Evolutionary conservation across 1,140 invertebrate species (phyloP), one percentile per base, ranked within the genome.

Genomic region (Zaprionus davidi): DNA sequence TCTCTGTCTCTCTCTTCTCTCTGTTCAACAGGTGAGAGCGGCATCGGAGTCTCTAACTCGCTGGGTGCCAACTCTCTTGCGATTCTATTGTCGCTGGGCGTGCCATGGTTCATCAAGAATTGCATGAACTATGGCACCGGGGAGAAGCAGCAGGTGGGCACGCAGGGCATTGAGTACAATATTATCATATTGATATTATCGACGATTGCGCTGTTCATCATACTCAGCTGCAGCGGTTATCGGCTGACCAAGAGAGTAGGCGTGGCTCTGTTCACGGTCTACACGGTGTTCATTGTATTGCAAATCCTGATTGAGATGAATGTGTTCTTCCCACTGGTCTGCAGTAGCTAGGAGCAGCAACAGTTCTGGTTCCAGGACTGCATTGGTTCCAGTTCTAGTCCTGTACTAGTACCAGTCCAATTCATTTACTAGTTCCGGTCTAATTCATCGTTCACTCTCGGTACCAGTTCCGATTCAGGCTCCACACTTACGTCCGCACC

Each of bases 41-140:
- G 96, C 31, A 97, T 98, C 94, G 97, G 96, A 0, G 96, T 98
- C 51, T 97, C 96, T 7, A 98, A 98, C 79, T 96, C 96, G 0
- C 88, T 98, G 6, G 97, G 97, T 0, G 96, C 96, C 0, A 98
- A 98, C 79, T 97, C 97, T 0, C 93, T 98, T 81, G 97, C 97
- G 67, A 97, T 98, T 62, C 88, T 98, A 1, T 93, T 98, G n/a
- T 97, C 97, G n/a, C 93, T 98, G 12, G 96, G 97, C 2, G 81
- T 97, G 13, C 97, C 97, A 0, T 98, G 97, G 97, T 94, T 97
- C 5, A 96, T 97, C 51, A 96, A 95, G 79, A 95, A 95, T 3
- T 90, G 96, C 51, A 81, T 91, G 12, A 74, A 91, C 59, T 91
- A 84, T 24, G 69, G 84, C 60, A 88, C 74, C 44, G 78, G 94